These are phyloP conservation scores for Bos javanicus DNA, from an alignment of 2,113 vertebrate species.

Conservation along the genomic window DNA sequence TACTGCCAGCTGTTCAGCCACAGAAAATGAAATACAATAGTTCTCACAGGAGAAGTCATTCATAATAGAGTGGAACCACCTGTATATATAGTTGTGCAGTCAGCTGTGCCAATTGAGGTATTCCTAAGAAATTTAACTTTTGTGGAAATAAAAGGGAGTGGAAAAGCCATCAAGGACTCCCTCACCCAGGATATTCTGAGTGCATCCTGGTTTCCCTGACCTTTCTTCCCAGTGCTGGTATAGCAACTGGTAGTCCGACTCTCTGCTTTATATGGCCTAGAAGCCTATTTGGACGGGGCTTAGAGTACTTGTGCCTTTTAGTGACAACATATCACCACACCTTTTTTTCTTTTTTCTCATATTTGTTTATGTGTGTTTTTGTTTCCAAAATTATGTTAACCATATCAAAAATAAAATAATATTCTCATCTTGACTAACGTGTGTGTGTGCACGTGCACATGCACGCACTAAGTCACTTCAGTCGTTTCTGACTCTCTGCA, in stretches of 20 bases:
- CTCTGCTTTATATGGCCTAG: background rate
- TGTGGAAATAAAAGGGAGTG: background rate
- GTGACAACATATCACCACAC: background rate
- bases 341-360: background rate
- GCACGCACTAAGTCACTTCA: background rate
- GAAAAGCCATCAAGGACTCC: background rate
- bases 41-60: background rate
- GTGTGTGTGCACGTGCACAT: fast-evolving
- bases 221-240: background rate
- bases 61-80: background rate
- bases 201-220: background rate
- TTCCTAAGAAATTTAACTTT: background rate
- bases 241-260: background rate
- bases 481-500: background rate
- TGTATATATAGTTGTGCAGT: background rate
- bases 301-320: background rate
- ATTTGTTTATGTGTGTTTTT: background rate
- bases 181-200: background rate
- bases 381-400: background rate
- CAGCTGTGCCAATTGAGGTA: background rate
- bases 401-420: background rate
- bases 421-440: background rate
- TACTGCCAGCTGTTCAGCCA: background rate
- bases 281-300: background rate
- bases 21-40: background rate